Base-by-base conservation (phyloP, 1,140 invertebrate species). In the Hycleus phaleratus region DNA sequence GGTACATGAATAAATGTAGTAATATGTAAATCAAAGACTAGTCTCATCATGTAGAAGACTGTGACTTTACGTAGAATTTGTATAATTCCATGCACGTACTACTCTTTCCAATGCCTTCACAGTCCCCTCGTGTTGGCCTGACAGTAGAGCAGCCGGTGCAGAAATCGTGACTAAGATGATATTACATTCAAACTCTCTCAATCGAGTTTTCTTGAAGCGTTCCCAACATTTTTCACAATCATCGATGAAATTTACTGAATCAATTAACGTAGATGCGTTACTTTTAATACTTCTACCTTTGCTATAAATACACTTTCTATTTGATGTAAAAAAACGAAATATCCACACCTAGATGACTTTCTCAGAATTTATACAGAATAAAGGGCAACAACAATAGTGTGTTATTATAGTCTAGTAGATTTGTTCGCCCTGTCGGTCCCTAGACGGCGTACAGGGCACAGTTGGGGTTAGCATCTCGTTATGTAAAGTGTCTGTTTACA, bases 401-500 rank as follows among this genome's bases (percentile, higher is more conserved):
- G 18, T 18, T 18, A 18, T 18, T 18, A 10, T 38, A 8, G 26
- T 11, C 47, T 50, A 50, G 25, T 54, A 54, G 52, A 55, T 55
- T 55, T 55, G 52, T 55, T 38, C 25, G 43, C 40, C 32, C 4
- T 11, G 46, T 9, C 51, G 44, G 52, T 55, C 52, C 52, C 52
- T 55, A 38, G 52, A 18, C 52, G 52, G 43, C 44, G 38, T 7
- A 10, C 12, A 61, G 63, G 60, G 50, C 60, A 53, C 55, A 59
- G 61, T 63, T 57, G 61, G 61, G 66, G 64, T 70, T 67, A 68
- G 66, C 64, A 70, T 69, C 69, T 71, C 68, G 69, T 71, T 71
- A 71, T 69, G 66, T 70, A 69, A 69, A 71, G 69, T 71, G 69
- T 68, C 62, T 70, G 69, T 71, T 71, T 70, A 70, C 66, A 63